Percentiles rank a stretch among this genome's conserved stretches.
Conservation (phyloP, 2,113 vertebrate genomes). For the human region DNA sequence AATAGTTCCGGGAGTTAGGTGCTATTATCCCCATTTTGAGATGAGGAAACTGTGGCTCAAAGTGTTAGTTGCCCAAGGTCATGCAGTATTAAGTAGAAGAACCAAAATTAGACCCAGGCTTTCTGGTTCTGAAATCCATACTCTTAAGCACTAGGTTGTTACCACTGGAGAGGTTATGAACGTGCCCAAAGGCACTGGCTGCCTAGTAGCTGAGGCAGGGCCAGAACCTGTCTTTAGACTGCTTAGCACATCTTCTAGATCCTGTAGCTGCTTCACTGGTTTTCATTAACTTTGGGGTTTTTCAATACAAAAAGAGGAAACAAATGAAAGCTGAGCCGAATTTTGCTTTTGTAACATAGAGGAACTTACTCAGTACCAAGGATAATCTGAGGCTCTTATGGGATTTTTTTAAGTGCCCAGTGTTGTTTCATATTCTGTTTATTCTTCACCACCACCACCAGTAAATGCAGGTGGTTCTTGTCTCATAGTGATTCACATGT, state of each 20-base stretch:
- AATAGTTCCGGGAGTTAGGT: neutral
- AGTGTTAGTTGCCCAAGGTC: neutral
- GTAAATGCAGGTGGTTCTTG: neutral
- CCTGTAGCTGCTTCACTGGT: neutral
- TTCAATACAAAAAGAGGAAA: neutral
- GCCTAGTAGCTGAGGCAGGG: neutral
- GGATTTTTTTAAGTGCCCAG: neutral
- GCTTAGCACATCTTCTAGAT: neutral
- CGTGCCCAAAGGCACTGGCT: neutral
- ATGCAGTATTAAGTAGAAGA: neutral
- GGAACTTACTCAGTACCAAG: neutral
- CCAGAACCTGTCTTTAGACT: neutral
- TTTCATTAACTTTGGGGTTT: constrained; percentile 9
- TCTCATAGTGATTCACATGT: neutral
- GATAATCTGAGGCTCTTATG: neutral
- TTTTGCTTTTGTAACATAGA: neutral
- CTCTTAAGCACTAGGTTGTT: neutral
- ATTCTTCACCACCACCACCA: neutral
- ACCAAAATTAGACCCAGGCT: neutral
- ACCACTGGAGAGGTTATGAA: neutral
- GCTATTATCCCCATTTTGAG: neutral
- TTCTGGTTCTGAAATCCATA: constrained; percentile 21
- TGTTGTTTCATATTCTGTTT: neutral
- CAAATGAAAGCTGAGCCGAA: constrained; percentile 8
- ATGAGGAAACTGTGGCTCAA: neutral